Evolutionary conservation across 2,113 vertebrate species (phyloP).

Genomic region (Pedetes capensis): DNA sequence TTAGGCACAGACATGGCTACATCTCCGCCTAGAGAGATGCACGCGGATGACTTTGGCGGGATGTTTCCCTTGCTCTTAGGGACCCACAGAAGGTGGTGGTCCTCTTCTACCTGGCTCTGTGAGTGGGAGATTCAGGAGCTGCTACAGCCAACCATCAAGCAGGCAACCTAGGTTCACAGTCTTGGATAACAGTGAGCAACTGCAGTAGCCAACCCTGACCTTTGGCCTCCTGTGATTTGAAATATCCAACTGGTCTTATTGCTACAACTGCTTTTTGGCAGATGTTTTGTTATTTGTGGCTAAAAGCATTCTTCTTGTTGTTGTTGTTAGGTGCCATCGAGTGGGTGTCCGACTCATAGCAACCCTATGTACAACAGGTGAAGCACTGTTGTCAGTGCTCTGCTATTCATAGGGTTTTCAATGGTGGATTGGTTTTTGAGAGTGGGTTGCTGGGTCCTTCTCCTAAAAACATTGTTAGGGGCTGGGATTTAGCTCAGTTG

Average conservation of each 20-base stretch:
- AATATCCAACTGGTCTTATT: not conserved
- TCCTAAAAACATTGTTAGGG: no score
- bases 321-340: no score
- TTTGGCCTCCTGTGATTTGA: not conserved
- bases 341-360: no score
- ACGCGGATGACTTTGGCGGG: rapidly evolving
- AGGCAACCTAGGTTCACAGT: no score
- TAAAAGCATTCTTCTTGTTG: no score
- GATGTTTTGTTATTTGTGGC: no score
- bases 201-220: not conserved
- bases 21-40: not conserved
- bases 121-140: not conserved
- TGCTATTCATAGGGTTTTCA: no score
- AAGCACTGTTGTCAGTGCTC: no score
- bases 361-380: no score
- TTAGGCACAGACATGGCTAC: not conserved
- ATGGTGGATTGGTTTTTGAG: no score
- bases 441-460: no score
- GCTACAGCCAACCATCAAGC: not conserved
- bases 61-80: not conserved
- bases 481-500: no score
- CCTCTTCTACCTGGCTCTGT: not conserved
- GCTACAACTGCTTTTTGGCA: not conserved
- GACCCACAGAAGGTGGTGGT: not conserved
- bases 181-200: not conserved